Evolutionary conservation across 2,888 invertebrate genomes (phyloP), one percentile per base, ranked within the genome.

Genomic region (Gerris lacustris): DNA sequence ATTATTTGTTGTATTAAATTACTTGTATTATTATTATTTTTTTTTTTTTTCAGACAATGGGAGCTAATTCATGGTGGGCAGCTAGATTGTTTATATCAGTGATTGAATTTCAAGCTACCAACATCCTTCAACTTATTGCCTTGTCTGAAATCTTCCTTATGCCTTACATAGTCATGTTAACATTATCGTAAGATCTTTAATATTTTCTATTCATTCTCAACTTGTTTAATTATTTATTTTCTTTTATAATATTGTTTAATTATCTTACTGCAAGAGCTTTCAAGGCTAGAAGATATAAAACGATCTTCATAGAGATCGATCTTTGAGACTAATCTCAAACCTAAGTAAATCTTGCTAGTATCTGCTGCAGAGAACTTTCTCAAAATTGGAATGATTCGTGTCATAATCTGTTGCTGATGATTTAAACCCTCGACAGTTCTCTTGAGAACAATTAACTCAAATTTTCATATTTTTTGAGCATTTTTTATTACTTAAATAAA

Each of bases 81-180:
- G 90, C 92, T 7, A 86, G 95, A 66, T 85, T 94, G 73, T 82
- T 92, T 73, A 92, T 95, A 79, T 91, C 91, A 0, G 82, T 96
- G 79, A 89, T 96, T 70, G 94, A 96, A 83, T 89, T 90, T 79
- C 94, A 96, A 80, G 92, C 96, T 69, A 84, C 90, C 45, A 94
- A 91, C 79, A 92, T 98, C 76, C 84, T 98, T 74, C 88, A 94
- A 78, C 86, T 93, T 72, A 91, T 96, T 70, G 94, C 97, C 45
- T 89, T 95, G 78, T 90, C 92, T 0, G 99, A 99, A 84, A 96
- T 99, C 76, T 86, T 94, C 73, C 84, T 96, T 76, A 90, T 96
- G 85, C 95, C 96, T 6, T 85, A 92, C 75, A 85, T 90, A 44
- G 84, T 90, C 44, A 79, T 94, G 78, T 84, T 95, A 80, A 87